Evolutionary conservation across 2,113 vertebrate species (phyloP).

Genomic region (Eonycteris spelaea): DNA sequence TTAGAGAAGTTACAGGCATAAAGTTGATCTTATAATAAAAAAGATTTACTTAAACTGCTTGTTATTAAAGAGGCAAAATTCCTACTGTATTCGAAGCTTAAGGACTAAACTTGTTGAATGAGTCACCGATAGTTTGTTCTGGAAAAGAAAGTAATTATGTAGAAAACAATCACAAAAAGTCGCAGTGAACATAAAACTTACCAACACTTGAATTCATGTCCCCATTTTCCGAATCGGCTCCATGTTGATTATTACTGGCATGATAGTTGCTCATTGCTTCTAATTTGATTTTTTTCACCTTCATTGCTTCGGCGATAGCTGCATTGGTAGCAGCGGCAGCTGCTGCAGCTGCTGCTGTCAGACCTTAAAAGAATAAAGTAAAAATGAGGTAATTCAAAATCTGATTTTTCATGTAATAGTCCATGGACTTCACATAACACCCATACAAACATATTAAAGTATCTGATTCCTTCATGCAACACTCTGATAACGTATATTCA

Average conservation of each 20-base stretch:
- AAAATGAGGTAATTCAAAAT: constrained; percentile 66
- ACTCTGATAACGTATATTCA: not conserved
- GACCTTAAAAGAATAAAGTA: constrained; percentile 85
- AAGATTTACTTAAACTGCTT: not conserved
- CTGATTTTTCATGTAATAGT: constrained; percentile 29
- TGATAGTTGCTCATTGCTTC: constrained; percentile 99
- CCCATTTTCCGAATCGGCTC: constrained; percentile 94
- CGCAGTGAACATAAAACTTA: constrained; percentile 81
- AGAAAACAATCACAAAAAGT: not conserved
- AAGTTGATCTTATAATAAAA: constrained; percentile 42
- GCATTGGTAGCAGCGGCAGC: constrained; percentile 97
- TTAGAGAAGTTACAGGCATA: constrained; percentile 56
- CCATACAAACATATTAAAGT: not conserved
- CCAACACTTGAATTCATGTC: constrained; percentile 96
- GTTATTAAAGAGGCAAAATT: not conserved
- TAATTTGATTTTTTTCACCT: constrained; percentile 99
- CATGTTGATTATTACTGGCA: constrained; percentile 94
- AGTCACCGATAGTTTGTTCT: not conserved
- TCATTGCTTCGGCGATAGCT: constrained; percentile 99
- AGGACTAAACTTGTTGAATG: not conserved
- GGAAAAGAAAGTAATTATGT: not conserved
- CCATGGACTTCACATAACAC: not conserved
- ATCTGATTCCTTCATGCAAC: not conserved
- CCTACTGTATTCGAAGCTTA: not conserved
- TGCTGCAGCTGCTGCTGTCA: constrained; percentile 95